Evolutionary conservation across 2,797 vertebrate genomes (phyloP).

Genomic region (Perodicticus potto): DNA sequence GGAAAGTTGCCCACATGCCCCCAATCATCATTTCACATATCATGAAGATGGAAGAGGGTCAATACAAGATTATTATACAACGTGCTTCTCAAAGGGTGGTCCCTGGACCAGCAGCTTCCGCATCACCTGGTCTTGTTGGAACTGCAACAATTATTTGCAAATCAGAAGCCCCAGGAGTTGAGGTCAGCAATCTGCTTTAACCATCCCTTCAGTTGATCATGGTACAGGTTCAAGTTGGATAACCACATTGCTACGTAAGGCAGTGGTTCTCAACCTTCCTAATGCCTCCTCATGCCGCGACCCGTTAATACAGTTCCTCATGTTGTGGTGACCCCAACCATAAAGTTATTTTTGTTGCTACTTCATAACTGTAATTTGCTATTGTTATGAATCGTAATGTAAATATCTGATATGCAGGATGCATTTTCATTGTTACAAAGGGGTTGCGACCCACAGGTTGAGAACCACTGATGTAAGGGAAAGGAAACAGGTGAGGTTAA

Average conservation of each 20-base stretch:
- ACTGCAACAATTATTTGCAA: not conserved
- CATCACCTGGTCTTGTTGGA: not conserved
- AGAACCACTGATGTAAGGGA: not conserved
- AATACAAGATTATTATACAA: not conserved
- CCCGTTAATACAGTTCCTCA: no score
- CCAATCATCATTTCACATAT: not conserved
- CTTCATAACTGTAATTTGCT: no score
- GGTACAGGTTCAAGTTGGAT: not conserved
- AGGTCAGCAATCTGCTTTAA: not conserved
- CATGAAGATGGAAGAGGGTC: not conserved
- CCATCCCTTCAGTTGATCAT: not conserved
- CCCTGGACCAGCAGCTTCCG: not conserved
- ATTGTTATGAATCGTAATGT: no score
- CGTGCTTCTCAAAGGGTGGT: not conserved
- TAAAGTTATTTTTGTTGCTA: no score
- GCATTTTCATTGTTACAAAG: no score
- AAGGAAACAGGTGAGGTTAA: not conserved
- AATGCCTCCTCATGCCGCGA: no score
- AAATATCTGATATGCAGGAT: no score
- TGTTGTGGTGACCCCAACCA: no score
- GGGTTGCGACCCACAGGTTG: no score
- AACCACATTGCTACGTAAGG: not conserved
- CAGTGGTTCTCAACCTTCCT: no score
- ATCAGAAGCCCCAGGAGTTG: not conserved
- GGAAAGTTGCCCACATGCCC: not conserved